Evolutionary conservation across 1,140 invertebrate species (phyloP), one percentile per base, ranked within the genome.

Genomic region (Pseudomyrmex pallidus): DNA sequence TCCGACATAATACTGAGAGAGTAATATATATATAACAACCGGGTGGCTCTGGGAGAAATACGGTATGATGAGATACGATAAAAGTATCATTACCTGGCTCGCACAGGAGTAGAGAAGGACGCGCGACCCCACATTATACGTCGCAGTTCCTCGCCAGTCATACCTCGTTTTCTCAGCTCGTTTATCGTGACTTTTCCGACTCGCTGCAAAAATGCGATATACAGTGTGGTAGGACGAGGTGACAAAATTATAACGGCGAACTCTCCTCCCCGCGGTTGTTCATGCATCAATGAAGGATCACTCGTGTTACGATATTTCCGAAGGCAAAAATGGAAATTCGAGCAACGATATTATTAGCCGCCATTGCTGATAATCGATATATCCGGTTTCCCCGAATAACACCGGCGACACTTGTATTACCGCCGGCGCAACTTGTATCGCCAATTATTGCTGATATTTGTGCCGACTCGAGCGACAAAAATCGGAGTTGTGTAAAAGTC

Each of bases 81-180:
- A 64, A 74, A 82, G 70, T 73, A 82, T 82, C 25, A 70, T 95
- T 94, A 96, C 96, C 96, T 95, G 80, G 94, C 93, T 94, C 97
- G 97, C 13, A 97, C 96, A 8, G 97, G 97, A 35, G 97, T 98
- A n/a, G 97, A 97, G 76, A 98, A 97, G 1, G 97, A 97, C 48
- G 96, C 96, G 20, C 97, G 95, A 50, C 97, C 98, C 98, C 98
- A 98, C 97, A 98, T 98, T 44, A 98, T 95, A 57, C 96, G 95
- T 1, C 97, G 94, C 92, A 98, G 95, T 92, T 98, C 96, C 93
- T 98, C 98, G 10, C 98, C 98, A 25, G 97, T 98, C 94, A 98
- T 97, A 52, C 96, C 96, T 73, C 97, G 95, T 90, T 97, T 97
- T 82, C 97, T 96, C 76, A 98, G 93, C 57, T 97, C 97, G 56